Evolutionary conservation across 2,888 invertebrate genomes (phyloP).

Genomic region (Latrodectus elegans): DNA sequence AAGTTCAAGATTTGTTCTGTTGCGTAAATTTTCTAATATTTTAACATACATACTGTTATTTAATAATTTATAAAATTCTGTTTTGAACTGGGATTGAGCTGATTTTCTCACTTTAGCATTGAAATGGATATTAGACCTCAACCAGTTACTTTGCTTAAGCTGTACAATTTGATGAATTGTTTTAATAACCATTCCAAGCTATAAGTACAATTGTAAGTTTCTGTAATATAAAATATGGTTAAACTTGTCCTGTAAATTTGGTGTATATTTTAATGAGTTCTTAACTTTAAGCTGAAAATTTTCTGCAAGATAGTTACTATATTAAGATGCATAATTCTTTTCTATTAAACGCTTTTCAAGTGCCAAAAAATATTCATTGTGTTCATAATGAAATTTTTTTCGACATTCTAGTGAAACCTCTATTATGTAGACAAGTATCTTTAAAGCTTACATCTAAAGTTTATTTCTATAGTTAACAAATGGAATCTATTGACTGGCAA

Average conservation of each 20-base stretch:
- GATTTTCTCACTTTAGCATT: conserved; percentile 13
- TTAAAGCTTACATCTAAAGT: no score
- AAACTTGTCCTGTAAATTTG: conserved; percentile 38
- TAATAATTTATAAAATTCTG: no score
- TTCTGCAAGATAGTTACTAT: conserved; percentile 5
- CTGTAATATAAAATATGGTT: conserved; percentile 74
- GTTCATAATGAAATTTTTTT: background rate
- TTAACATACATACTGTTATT: conserved; percentile 10
- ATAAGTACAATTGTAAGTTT: conserved; percentile 72
- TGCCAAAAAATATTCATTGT: conserved; percentile 36
- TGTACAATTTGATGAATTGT: conserved; percentile 3
- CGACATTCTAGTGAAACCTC: conserved; percentile 41
- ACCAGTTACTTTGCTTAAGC: conserved; percentile 4
- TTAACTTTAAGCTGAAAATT: background rate
- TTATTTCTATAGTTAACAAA: conserved; percentile 8
- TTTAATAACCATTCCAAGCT: conserved; percentile 13
- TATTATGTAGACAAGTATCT: conserved; percentile 9
- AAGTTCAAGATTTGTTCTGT: conserved; percentile 3
- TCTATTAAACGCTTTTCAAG: conserved; percentile 24
- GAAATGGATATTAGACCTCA: conserved; percentile 3
- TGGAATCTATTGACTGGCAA: conserved; percentile 47
- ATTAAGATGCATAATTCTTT: background rate
- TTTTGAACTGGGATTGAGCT: no score
- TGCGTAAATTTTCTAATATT: conserved; percentile 26
- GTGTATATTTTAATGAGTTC: no score